Conservation (phyloP, 2,888 invertebrate genomes). For the Oscheius sp. region DNA sequence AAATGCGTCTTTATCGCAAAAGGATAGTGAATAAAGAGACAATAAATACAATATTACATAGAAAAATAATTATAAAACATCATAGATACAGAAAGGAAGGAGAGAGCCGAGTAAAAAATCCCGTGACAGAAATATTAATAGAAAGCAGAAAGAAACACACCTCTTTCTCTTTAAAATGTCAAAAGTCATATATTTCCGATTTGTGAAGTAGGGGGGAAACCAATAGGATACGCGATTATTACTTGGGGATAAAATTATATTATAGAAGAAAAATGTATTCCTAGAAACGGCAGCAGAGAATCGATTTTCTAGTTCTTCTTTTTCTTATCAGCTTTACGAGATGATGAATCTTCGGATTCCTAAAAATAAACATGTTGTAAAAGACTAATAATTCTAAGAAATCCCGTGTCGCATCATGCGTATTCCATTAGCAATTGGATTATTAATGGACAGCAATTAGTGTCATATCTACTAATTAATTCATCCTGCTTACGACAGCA, state of each 20-base stretch:
- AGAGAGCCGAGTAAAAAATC: constrained; percentile 2
- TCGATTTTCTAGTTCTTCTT: constrained; percentile 27
- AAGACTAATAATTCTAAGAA: neutral
- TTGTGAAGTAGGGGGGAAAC: neutral
- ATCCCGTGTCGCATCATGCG: too few relatives aligned
- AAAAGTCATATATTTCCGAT: constrained; percentile 4
- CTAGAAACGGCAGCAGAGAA: constrained; percentile 12
- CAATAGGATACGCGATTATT: neutral
- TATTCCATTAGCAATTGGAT: too few relatives aligned
- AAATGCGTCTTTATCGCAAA: neutral
- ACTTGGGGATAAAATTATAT: neutral
- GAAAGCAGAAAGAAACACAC: neutral
- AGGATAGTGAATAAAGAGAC: neutral
- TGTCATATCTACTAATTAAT: neutral
- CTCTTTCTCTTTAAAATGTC: too few relatives aligned
- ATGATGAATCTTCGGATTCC: constrained; percentile 30
- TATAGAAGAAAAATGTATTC: neutral
- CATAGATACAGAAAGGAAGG: constrained; percentile 7
- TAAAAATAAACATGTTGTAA: neutral
- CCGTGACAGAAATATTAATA: constrained; percentile 8
- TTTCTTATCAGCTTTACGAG: constrained; percentile 26
- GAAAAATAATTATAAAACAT: neutral
- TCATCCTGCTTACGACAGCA: neutral
- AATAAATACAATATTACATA: constrained; percentile 1
- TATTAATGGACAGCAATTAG: neutral